phyloP scores from a whole-genome alignment of 2,113 vertebrate genomes.

The Bucco capensis region DNA sequence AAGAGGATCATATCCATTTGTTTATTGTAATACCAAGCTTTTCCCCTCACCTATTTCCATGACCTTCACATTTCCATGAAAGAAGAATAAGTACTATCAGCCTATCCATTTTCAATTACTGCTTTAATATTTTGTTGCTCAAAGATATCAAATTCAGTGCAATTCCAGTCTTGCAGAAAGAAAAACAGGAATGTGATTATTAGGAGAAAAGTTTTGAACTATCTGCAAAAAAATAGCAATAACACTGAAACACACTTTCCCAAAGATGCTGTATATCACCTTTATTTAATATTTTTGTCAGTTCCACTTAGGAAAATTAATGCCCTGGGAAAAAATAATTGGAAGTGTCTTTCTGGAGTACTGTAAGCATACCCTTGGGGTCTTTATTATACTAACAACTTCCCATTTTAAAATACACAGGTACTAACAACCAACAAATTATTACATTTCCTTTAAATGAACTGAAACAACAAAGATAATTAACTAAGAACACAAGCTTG shows the following conservation, averaged over 20 bases:
- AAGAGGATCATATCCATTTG: background rate
- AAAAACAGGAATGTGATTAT: background rate
- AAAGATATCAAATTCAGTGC: background rate
- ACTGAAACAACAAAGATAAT: slow-evolving; percentile 70
- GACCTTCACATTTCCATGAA: background rate
- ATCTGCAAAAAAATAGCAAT: background rate
- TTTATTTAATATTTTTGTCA: slow-evolving; percentile 64
- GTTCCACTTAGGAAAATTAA: slow-evolving; percentile 54
- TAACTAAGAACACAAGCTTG: slow-evolving; percentile 63
- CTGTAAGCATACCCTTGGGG: slow-evolving; percentile 40
- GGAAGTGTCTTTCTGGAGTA: slow-evolving; percentile 36
- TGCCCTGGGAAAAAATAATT: slow-evolving; percentile 53
- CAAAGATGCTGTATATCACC: slow-evolving; percentile 15
- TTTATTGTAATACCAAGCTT: background rate
- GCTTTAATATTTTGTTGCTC: background rate
- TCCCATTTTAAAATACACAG: slow-evolving; percentile 68
- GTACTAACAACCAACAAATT: slow-evolving; percentile 66
- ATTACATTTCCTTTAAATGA: slow-evolving; percentile 70
- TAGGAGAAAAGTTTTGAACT: background rate
- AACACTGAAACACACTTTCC: background rate
- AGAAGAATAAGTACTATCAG: background rate
- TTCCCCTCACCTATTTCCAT: background rate
- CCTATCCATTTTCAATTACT: background rate
- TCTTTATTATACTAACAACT: slow-evolving; percentile 59
- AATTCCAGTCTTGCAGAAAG: background rate